phyloP scores from a whole-genome alignment of 2,797 vertebrate genomes.

The Chaetophractus vellerosus region DNA sequence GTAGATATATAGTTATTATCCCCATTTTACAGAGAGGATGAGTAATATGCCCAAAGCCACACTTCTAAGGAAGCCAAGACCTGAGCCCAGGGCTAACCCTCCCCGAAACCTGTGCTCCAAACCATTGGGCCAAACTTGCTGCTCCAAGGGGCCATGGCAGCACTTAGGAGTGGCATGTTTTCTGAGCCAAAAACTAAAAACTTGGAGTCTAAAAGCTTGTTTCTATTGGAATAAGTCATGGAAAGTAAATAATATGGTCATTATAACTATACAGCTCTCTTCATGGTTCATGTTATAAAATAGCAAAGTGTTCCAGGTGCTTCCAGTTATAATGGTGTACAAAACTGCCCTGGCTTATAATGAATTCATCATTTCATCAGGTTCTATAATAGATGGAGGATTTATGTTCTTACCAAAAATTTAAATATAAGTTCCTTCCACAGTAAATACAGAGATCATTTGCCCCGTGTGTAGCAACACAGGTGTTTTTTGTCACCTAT shows the following conservation, averaged over 20 bases:
- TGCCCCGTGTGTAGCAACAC: neutral
- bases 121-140: neutral
- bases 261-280: neutral
- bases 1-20: neutral
- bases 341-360: neutral
- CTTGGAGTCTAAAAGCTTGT: neutral
- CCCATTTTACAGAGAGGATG: neutral
- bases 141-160: neutral
- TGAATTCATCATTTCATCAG: neutral
- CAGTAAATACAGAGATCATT: neutral
- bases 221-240: neutral
- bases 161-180: neutral
- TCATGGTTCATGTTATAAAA: neutral
- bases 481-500: neutral
- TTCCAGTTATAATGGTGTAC: neutral
- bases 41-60: neutral
- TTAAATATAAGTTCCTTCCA: neutral
- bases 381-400: neutral
- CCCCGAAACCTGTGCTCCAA: neutral
- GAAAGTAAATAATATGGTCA: neutral
- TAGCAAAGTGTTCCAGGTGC: neutral
- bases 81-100: neutral
- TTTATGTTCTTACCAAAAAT: neutral
- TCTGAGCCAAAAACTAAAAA: constrained; percentile 12
- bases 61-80: neutral